Evolutionary conservation across 2,113 vertebrate species (phyloP), one percentile per base, ranked within the genome.

Genomic region (Nycticebus coucang): DNA sequence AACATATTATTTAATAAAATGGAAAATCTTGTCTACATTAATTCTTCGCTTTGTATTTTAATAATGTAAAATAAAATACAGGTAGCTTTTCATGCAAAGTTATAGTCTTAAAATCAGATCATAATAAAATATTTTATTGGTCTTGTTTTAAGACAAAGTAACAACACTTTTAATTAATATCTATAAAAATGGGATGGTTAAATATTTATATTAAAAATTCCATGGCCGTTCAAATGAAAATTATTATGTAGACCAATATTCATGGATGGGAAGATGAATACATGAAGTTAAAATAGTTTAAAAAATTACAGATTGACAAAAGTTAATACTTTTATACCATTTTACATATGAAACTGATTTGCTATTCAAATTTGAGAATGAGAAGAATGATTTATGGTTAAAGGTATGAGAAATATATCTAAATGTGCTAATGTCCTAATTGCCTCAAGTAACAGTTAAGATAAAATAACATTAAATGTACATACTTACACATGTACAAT

Each of bases 41-140:
- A 60, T 66, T 50, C 9, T 80, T 84, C 22, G 21, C 91, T 88
- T 92, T 50, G 21, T 45, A 53, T 91, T 81, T 95, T 55, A 91
- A 93, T n/a, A 74, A 80, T 84, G 17, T 45, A 89, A 97, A 90
- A 91, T 64, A 86, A 93, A 89, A 77, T 77, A 93, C 71, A 55
- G 24, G 41, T 64, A 11, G 11, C 10, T 77, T 91, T 95, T 92
- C 37, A 69, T 64, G 13, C 91, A 94, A 90, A 74, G 5, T 33
- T 86, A 62, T 2, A 71, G 24, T 82, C 41, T 85, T 88, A 94
- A 87, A 90, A 90, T 15, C 7, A 96, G 79, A 74, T 0, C 30
- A 95, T 2, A 95, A 71, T 64, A 79, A 91, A 96, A 60, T 5
- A 93, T 2, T 87, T 95, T 80, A 80, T 64, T 64, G 0, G 35